Evolutionary conservation across 2,113 vertebrate species (phyloP), one percentile per base, ranked within the genome.

Genomic region (Zeus faber): DNA sequence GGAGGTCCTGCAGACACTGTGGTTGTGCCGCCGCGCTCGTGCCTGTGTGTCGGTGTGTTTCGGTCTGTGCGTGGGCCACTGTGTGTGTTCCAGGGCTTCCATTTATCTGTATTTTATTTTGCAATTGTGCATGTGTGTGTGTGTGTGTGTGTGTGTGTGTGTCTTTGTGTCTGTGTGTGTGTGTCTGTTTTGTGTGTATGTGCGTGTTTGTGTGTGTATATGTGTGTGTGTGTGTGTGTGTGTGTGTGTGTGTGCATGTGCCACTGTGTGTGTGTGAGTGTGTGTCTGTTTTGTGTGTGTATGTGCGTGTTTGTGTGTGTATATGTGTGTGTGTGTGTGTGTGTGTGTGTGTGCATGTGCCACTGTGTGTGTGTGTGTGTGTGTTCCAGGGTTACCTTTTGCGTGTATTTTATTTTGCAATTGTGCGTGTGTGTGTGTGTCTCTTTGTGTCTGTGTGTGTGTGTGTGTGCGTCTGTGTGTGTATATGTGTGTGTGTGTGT

Each of bases 1-100:
- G 58, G 31, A 31, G 54, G 43, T 73, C 73, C 79, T 67, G 51
- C 59, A 82, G 80, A 78, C 78, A 64, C 71, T 54, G 57, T 54
- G 25, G 35, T 41, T 59, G 49, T 54, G 44, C 27, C 43, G 25
- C 31, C 24, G 44, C 37, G 54, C 21, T 5, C 26, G 41, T 33
- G 11, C 14, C 9, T 18, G 17, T 25, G 48, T 57, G 37, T 51
- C 18, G 21, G 51, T 16, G 29, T 35, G 20, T 51, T 27, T 51
- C 21, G 4, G 44, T 24, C 21, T 14, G 11, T 46, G 22, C 11
- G 13, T 23, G 51, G 16, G 43, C 23, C 20, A 23, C 20, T 24
- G 17, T 13, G 49, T 50, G 29, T 14, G 18, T 11, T n/a, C n/a
- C n/a, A n/a, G n/a, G n/a, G n/a, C n/a, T n/a, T n/a, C n/a, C n/a